Base-by-base conservation (phyloP, 1,140 invertebrate genomes). In the Drosophila yakuba region DNA sequence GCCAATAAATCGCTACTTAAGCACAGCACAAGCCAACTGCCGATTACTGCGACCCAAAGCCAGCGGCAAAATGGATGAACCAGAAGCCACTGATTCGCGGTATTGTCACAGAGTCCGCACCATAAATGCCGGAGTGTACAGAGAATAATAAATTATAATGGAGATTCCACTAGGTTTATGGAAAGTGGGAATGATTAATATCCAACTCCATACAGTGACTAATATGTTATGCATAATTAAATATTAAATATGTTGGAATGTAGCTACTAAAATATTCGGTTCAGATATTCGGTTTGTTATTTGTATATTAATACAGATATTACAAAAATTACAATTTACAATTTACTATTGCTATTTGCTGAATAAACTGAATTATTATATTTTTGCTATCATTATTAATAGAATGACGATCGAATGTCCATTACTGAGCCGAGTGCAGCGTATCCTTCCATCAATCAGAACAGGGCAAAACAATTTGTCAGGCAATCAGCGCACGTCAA, bases 1-100 rank as follows among this genome's bases (percentile, higher is more conserved):
- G 59, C 61, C 69, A 83, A 69, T 82, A 82, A 82, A 74, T 66
- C 80, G 41, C 45, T 73, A 50, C 74, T 82, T 83, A 79, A 78
- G 66, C 63, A 80, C 64, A 78, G 61, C 66, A 64, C 44, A 57
- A 48, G 48, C 48, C 63, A 80, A 74, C 44, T 47, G 55, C 12
- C 17, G 39, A 36, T 54, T 45, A 66, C 61, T 66, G 15, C 8
- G 15, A 36, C 17, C 35, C 23, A 57, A 52, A 74, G 36, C 58
- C 66, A 72, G 44, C 20, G 38, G 51, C 64, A 45, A 66, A 69
- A 48, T 48, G 36, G 66, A 64, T 77, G 66, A 73, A 81, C 56
- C 57, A 58, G 45, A 72, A 80, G 43, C 78, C 78, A 66, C 52
- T 59, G n/a, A 17, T 8, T 25, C 25, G 58, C 36, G 28, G 56